Evolutionary conservation across 2,888 invertebrate genomes (phyloP).

Genomic region (Myopa tessellatipennis): DNA sequence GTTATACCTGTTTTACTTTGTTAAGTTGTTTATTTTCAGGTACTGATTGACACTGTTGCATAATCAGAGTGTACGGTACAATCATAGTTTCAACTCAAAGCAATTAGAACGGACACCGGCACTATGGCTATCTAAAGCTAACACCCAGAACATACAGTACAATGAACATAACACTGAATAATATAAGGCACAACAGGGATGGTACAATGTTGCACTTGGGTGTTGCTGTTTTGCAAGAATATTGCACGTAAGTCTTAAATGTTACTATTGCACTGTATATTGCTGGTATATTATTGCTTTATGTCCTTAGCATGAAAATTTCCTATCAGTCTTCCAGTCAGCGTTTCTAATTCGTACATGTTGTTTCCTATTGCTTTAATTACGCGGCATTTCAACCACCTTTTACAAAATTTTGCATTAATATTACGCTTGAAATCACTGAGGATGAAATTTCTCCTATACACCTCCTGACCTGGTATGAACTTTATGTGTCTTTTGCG

Average conservation of each 20-base stretch:
- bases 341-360: constrained; percentile 3
- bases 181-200: not conserved
- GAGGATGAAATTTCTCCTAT: not conserved
- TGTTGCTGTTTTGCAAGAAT: too few species aligned
- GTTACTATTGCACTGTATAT: not conserved
- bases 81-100: too few species aligned
- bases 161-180: not conserved
- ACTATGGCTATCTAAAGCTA: too few species aligned
- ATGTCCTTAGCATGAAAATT: constrained; percentile 14
- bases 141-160: too few species aligned
- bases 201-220: too few species aligned
- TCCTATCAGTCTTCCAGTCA: not conserved
- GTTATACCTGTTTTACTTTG: constrained; percentile 11
- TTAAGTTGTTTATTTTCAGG: not conserved
- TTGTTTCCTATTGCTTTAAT: not conserved
- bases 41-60: too few species aligned
- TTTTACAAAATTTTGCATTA: not conserved
- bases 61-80: too few species aligned
- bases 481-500: not conserved
- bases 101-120: too few species aligned
- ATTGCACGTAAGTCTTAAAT: not conserved
- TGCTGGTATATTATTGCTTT: not conserved
- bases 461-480: constrained; percentile 11
- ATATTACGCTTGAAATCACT: too few species aligned
- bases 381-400: not conserved